Evolutionary conservation across 2,113 vertebrate species (phyloP).

Genomic region (Rhagologus leucostigma): DNA sequence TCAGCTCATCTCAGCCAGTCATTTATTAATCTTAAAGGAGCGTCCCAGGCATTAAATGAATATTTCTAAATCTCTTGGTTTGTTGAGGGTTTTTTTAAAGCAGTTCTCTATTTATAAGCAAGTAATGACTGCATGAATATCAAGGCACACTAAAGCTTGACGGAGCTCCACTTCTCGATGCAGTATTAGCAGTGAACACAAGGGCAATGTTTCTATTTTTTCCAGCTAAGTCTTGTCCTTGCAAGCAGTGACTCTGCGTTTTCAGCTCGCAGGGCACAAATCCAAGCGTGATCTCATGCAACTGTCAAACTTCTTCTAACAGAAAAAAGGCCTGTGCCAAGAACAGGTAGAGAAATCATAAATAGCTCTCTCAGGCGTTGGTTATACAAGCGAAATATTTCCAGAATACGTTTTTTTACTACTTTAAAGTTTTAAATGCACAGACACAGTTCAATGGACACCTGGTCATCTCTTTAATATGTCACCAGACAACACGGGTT

Average conservation of each 20-base stretch:
- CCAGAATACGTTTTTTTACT: background rate
- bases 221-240: slow-evolving; percentile 35
- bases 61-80: background rate
- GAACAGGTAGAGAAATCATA: slow-evolving; percentile 28
- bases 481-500: background rate
- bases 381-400: background rate
- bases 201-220: slow-evolving; percentile 42
- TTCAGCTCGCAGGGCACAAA: slow-evolving; percentile 24
- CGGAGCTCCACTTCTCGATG: background rate
- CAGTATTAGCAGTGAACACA: slow-evolving; percentile 19
- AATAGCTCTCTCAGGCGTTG: background rate
- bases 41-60: background rate
- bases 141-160: background rate
- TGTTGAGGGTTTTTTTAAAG: background rate
- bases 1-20: background rate
- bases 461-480: background rate
- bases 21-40: slow-evolving; percentile 1
- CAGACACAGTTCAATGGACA: background rate
- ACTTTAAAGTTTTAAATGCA: background rate
- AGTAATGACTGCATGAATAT: background rate
- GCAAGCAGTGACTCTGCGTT: slow-evolving; percentile 61
- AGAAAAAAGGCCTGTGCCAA: slow-evolving; percentile 18
- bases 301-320: slow-evolving; percentile 52
- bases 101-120: background rate
- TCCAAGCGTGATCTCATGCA: slow-evolving; percentile 64